Evolutionary conservation across 2,113 vertebrate genomes (phyloP).

Genomic region (Camarhynchus parvulus): DNA sequence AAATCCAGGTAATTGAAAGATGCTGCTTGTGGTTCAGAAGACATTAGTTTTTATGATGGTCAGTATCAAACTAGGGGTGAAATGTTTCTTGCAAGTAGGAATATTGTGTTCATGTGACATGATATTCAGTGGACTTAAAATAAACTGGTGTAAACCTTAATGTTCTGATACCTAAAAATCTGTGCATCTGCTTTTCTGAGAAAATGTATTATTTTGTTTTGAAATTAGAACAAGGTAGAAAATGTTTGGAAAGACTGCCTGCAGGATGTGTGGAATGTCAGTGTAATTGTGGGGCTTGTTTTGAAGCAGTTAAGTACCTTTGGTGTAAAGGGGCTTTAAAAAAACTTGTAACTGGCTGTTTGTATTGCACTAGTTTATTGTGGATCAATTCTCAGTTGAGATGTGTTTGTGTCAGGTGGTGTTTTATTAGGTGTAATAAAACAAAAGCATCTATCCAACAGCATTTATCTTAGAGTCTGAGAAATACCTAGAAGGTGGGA

Average conservation of each 20-base stretch:
- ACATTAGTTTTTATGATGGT: background rate
- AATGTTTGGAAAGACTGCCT: background rate
- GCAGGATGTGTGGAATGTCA: background rate
- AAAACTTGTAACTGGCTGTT: background rate
- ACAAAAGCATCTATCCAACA: background rate
- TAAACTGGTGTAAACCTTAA: background rate
- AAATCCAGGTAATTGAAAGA: background rate
- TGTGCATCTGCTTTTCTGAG: background rate
- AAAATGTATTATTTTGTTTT: background rate
- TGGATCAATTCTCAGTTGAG: constrained; percentile 9
- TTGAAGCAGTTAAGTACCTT: background rate
- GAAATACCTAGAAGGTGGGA: background rate
- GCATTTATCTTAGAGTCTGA: background rate
- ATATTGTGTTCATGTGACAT: background rate
- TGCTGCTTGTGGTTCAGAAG: background rate
- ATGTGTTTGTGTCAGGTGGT: background rate
- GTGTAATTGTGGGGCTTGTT: background rate
- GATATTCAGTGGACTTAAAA: background rate
- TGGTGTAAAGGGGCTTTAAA: background rate
- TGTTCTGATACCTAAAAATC: background rate
- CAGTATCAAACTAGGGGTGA: background rate
- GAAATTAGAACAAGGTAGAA: background rate
- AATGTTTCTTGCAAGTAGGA: background rate
- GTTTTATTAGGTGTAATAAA: constrained; percentile 10
- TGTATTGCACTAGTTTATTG: background rate